Conservation (phyloP, 2,888 invertebrate genomes). For the Xestia ashworthii region DNA sequence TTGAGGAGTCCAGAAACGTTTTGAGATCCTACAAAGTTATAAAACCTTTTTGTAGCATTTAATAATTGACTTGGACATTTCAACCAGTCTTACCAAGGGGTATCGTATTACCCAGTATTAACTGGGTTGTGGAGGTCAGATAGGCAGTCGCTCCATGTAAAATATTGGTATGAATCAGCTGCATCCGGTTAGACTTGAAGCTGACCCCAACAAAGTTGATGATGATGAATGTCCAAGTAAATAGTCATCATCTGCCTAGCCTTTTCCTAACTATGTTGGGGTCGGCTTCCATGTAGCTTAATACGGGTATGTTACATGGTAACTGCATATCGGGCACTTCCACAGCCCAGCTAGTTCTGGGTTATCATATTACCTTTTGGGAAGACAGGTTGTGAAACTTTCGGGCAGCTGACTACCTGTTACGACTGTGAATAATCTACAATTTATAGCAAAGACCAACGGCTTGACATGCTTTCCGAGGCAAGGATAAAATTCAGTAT, state of each 20-base stretch:
- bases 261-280: background rate
- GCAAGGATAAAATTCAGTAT: background rate
- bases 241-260: background rate
- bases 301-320: background rate
- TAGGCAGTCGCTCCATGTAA: too few species aligned
- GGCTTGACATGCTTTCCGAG: background rate
- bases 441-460: background rate
- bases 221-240: too few species aligned
- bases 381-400: background rate
- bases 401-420: background rate
- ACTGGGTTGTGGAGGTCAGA: too few species aligned
- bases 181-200: too few species aligned
- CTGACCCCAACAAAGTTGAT: too few species aligned
- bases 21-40: conserved; percentile 74
- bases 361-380: background rate
- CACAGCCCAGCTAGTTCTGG: background rate
- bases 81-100: too few species aligned
- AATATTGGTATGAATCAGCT: too few species aligned
- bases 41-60: background rate
- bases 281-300: background rate
- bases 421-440: background rate
- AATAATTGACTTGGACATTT: background rate
- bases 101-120: too few species aligned
- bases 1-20: conserved; percentile 78
- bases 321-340: background rate